These are phyloP conservation scores for Apodemus sylvaticus DNA, from an alignment of 2,113 vertebrate species.

Conservation along the genomic window DNA sequence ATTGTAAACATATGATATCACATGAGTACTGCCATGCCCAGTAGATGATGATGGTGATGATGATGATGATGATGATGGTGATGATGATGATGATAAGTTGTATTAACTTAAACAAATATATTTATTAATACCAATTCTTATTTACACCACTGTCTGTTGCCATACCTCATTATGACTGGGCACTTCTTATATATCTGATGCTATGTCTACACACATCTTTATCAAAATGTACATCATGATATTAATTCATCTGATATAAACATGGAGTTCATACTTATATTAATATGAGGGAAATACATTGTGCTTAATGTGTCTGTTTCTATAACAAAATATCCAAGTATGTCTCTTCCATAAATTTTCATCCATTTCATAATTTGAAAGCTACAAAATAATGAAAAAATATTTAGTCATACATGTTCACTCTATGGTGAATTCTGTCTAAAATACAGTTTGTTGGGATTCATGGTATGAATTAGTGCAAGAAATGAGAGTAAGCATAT, in stretches of 20 bases:
- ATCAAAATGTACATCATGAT: neutral
- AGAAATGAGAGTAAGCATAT: neutral
- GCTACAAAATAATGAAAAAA: neutral
- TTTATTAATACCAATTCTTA: neutral
- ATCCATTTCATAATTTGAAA: neutral
- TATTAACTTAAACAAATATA: neutral
- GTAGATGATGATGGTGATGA: neutral
- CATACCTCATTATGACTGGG: neutral
- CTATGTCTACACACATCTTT: neutral
- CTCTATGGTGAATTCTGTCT: neutral
- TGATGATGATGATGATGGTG: too few species aligned
- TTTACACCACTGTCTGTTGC: neutral
- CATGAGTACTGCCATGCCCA: neutral
- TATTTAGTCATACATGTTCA: too few species aligned
- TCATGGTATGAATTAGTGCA: neutral
- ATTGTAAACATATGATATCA: neutral
- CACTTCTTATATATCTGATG: neutral
- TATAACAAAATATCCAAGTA: neutral
- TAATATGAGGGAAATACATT: neutral
- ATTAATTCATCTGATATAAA: neutral
- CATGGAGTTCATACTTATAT: neutral
- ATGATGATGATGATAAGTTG: neutral
- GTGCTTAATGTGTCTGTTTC: neutral
- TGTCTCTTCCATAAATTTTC: neutral
- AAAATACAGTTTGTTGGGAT: fast-evolving